These are phyloP conservation scores for Sphaeridia pumilis DNA, from an alignment of 2,888 invertebrate species.

Conservation along the genomic window DNA sequence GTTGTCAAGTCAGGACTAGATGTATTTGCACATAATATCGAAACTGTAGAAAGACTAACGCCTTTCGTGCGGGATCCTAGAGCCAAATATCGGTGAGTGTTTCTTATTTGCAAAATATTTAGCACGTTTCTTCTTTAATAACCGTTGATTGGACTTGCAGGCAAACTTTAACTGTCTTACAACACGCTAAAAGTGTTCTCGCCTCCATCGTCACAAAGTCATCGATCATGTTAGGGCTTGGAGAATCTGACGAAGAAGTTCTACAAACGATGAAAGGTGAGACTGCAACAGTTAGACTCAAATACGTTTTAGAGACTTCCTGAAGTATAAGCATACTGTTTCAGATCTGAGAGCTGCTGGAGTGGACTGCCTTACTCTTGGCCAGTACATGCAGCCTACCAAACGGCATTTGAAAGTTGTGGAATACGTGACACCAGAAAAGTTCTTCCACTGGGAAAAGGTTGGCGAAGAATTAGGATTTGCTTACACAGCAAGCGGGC, in stretches of 20 bases:
- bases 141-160: constrained; percentile 38
- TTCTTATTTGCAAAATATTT: neutral
- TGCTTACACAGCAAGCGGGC: constrained; percentile 93
- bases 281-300: neutral
- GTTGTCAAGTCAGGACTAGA: constrained; percentile 77
- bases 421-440: constrained; percentile 93
- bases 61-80: constrained; percentile 85
- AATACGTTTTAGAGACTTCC: neutral
- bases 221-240: constrained; percentile 94
- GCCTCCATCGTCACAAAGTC: constrained; percentile 86
- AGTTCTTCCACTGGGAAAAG: constrained; percentile 75
- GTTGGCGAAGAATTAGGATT: constrained; percentile 77
- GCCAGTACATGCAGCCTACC: constrained; percentile 99
- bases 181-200: constrained; percentile 67
- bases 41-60: constrained; percentile 85
- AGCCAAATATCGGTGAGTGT: constrained; percentile 62
- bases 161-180: constrained; percentile 74
- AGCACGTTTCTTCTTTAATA: neutral
- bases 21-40: constrained; percentile 97
- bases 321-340: neutral
- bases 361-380: constrained; percentile 92
- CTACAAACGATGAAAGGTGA: constrained; percentile 67
- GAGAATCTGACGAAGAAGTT: constrained; percentile 78
- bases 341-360: constrained; percentile 64
- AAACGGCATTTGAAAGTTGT: constrained; percentile 83